Conservation (phyloP, 2,888 invertebrate genomes). For the Branchellion lobata region DNA sequence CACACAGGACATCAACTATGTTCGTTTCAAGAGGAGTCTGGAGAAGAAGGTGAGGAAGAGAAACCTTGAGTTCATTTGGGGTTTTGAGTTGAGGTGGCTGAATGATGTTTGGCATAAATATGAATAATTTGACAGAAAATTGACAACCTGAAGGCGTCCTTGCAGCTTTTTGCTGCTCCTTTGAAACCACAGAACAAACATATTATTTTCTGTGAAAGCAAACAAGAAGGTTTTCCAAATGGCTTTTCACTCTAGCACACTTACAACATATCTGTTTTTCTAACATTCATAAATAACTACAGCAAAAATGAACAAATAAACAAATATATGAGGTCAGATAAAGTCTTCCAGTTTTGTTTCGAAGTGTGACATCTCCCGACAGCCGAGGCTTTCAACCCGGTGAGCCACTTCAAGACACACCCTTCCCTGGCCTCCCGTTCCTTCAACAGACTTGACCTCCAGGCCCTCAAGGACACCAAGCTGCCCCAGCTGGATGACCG, state of each 20-base stretch:
- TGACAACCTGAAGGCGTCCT: conserved; percentile 72
- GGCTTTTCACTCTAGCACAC: too few species aligned
- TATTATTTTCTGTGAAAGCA: conserved; percentile 75
- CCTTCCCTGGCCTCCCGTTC: conserved; percentile 71
- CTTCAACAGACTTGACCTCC: conserved; percentile 70
- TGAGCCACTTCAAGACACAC: conserved; percentile 74
- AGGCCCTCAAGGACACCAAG: conserved; percentile 2
- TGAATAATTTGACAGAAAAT: conserved; percentile 66
- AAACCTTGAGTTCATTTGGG: background rate
- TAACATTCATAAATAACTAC: background rate
- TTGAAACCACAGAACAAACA: conserved; percentile 74
- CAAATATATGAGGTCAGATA: background rate
- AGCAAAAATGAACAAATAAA: background rate
- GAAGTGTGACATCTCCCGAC: conserved; percentile 9
- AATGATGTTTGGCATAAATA: background rate
- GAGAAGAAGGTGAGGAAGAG: conserved; percentile 69
- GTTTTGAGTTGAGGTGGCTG: background rate
- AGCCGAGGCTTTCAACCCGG: conserved; percentile 70
- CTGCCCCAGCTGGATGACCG: conserved; percentile 20
- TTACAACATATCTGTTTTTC: too few species aligned
- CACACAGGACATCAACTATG: conserved; percentile 86
- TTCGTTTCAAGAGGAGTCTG: conserved; percentile 79
- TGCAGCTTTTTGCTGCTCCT: conserved; percentile 79
- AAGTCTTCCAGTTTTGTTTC: background rate
- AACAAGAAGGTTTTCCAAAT: conserved; percentile 64